Base-by-base conservation (phyloP, 2,888 invertebrate genomes). In the Urechis unicinctus region DNA sequence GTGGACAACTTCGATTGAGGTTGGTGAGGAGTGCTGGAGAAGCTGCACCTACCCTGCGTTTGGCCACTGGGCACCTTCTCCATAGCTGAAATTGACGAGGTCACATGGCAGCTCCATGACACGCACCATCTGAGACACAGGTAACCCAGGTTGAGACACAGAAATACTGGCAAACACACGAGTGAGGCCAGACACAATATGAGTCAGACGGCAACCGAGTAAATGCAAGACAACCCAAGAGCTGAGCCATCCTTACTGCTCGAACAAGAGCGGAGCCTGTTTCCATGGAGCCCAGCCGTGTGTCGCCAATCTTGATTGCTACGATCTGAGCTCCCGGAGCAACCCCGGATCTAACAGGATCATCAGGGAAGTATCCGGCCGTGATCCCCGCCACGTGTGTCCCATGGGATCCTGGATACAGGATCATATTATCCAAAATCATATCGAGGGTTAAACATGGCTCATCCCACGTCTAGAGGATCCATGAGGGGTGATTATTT, bases 301-400 rank as follows among this genome's bases (percentile, higher is more conserved):
- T 86, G 81, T 97, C 96, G n/a, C 94, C 81, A 55, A 98, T 92
- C 30, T 90, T 89, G 49, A 97, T 81, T 0, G 94, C 92, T 41
- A 97, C 84, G 53, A 97, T 85, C 80, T 91, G 90, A 1, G 97
- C 96, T 31, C 96, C 97, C 0, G 97, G 97, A 0, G 97, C 96
- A 0, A 96, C 85, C 1, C 98, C 98, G 79, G 95, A 92, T 62
- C 86, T 83, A 66, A 93, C 91, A 0, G 91, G 89, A 53, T 85
- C 85, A 26, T 89, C 86, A 0, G 90, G 88, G 79, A 91, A 93
- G 79, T 88, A 84, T 0, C 91, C 96, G 1, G 95, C 86, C 1
- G 96, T 91, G 66, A 98, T 98, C 6, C 92, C 89, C 0, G 96
- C 93, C 3, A 98, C 98, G 78, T 98, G 97, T 0, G 96, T 96